Evolutionary conservation across 2,888 invertebrate genomes (phyloP).

Genomic region (Altica lythri): DNA sequence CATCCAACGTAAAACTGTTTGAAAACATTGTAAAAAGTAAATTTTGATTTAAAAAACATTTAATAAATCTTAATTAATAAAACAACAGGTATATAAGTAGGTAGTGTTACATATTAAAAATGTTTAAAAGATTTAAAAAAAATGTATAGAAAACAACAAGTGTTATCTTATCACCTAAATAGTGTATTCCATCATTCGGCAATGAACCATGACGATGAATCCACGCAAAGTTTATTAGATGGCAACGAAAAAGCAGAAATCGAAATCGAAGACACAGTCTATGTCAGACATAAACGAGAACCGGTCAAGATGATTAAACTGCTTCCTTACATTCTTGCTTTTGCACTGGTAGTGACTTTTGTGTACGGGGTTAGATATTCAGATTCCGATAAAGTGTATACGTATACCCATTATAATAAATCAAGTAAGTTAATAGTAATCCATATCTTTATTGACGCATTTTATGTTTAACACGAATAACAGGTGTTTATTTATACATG

Average conservation of each 20-base stretch:
- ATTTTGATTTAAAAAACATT: too few species aligned
- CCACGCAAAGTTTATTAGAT: not conserved
- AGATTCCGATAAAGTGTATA: not conserved
- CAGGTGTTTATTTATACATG: too few species aligned
- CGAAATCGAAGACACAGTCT: not conserved
- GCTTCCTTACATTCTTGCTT: not conserved
- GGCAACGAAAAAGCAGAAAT: not conserved
- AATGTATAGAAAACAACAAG: too few species aligned
- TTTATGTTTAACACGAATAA: constrained; percentile 1
- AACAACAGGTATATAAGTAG: too few species aligned
- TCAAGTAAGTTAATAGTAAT: constrained; percentile 5
- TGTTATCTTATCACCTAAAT: not conserved
- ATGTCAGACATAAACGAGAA: constrained; percentile 8
- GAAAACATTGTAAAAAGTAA: too few species aligned
- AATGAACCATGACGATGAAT: constrained; percentile 1
- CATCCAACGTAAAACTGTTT: too few species aligned
- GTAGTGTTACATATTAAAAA: too few species aligned
- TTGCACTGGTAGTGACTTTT: constrained; percentile 6
- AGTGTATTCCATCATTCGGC: not conserved
- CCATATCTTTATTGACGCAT: not conserved
- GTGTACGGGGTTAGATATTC: constrained; percentile 12
- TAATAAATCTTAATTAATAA: too few species aligned
- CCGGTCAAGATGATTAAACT: constrained; percentile 11
- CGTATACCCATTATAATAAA: not conserved
- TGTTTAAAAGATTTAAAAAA: too few species aligned